Base-by-base conservation (phyloP, 2,888 invertebrate genomes). In the Eledone cirrhosa region DNA sequence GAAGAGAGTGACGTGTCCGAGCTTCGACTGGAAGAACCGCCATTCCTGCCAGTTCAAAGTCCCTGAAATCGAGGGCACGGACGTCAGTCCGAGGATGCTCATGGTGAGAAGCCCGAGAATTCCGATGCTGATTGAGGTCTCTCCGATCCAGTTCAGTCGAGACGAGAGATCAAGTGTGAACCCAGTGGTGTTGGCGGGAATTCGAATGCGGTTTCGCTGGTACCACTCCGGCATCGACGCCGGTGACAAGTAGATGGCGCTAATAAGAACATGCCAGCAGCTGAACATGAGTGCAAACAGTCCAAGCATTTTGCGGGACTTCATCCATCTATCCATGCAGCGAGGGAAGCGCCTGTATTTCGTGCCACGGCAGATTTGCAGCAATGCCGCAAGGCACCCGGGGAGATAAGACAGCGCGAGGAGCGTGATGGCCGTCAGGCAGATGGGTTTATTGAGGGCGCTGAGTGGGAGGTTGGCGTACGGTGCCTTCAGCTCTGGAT, bases 381-480 rank as follows among this genome's bases (percentile, higher is more conserved):
- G 82, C 22, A 84, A 74, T 2, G 84, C 80, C 0, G 89, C 88
- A 59, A 88, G 72, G 16, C 84, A 85, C 53, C 87, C 86, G 8
- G 89, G 87, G 77, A 89, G 81, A 80, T 87, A 89, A n/a, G 87
- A 86, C 59, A 86, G 82, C 1, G 89, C 83, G n/a, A 88, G 80
- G 13, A 87, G 59, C 0, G 88, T 87, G 41, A 89, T 86, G 29
- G 88, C 86, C 29, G 87, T 87, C 85, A 87, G 84, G 77, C 88
- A 87, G 22, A 88, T 77, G 0, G 86, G 85, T 80, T 88, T 88
- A 83, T 89, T 89, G 16, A 85, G 48, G 5, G 87, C 86, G 80
- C 86, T 86, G 19, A 87, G 82, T 65, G 86, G 86, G 33, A 87
- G 78, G 76, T 47, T 47, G 14, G 48, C 27, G 41, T 31, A 33